Percentiles rank a stretch among this genome's conserved stretches.
phyloP scores from a whole-genome alignment of 2,888 invertebrate species.

The Cataglyphis rosenhaueri region DNA sequence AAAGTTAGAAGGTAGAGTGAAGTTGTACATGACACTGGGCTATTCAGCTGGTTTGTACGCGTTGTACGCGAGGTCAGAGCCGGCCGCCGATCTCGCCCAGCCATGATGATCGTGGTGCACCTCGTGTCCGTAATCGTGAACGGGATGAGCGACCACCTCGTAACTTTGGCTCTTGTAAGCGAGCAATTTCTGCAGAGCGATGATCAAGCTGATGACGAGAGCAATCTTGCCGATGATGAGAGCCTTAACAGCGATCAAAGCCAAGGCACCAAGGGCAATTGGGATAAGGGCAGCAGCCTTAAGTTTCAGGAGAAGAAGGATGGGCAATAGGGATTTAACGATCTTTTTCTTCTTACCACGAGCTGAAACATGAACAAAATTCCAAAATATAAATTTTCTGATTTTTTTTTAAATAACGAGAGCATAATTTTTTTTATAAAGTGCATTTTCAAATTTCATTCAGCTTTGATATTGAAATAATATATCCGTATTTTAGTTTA shows the following conservation, averaged over 20 bases:
- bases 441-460: background rate
- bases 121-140: constrained; percentile 79
- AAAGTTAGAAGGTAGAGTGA: constrained; percentile 57
- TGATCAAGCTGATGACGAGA: constrained; percentile 91
- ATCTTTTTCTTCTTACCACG: constrained; percentile 93
- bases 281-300: constrained; percentile 93
- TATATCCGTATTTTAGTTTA: background rate
- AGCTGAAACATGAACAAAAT: constrained; percentile 72
- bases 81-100: constrained; percentile 88
- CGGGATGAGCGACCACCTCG: constrained; percentile 87
- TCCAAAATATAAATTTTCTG: background rate
- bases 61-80: constrained; percentile 91
- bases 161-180: constrained; percentile 91
- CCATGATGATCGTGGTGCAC: constrained; percentile 89
- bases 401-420: background rate
- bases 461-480: background rate
- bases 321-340: constrained; percentile 91
- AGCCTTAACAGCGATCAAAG: constrained; percentile 94
- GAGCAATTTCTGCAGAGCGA: constrained; percentile 93
- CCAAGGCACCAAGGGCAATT: constrained; percentile 91
- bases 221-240: constrained; percentile 94
- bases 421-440: background rate
- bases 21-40: constrained; percentile 46
- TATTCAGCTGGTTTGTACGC: constrained; percentile 87
- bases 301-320: constrained; percentile 91